These are phyloP conservation scores for Elegia similella DNA, from an alignment of 2,888 invertebrate genomes.

Conservation along the genomic window DNA sequence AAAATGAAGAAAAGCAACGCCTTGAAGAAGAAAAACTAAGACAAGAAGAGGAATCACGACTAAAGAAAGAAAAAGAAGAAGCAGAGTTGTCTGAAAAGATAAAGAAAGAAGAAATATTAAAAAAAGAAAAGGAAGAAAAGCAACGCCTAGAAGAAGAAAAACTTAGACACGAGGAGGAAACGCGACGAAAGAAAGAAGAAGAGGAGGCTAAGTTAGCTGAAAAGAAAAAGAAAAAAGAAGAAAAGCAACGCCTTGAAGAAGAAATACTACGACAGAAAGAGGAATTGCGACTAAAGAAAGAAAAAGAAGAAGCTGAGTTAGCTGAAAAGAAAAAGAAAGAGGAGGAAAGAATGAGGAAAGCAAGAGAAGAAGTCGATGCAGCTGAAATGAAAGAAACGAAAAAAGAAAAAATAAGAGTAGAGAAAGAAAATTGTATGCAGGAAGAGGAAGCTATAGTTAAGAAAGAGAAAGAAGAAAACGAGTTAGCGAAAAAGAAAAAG, in stretches of 20 bases:
- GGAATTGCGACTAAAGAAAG: neutral
- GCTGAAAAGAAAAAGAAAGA: constrained; percentile 3
- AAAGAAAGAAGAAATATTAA: constrained; percentile 1
- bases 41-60: constrained; percentile 19
- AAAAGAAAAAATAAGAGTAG: constrained; percentile 19
- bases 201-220: too few species aligned
- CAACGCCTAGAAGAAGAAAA: too few species aligned
- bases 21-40: constrained; percentile 16
- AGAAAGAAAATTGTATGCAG: constrained; percentile 8
- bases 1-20: neutral
- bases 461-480: too few species aligned
- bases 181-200: too few species aligned
- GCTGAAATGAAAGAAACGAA: constrained; percentile 9
- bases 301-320: constrained; percentile 20
- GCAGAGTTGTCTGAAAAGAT: constrained; percentile 18
- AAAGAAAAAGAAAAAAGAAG: too few species aligned
- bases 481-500: too few species aligned
- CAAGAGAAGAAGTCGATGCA: constrained; percentile 19
- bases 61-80: constrained; percentile 23
- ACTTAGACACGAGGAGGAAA: too few species aligned
- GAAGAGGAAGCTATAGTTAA: constrained; percentile 7
- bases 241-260: neutral
- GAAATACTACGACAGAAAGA: neutral
- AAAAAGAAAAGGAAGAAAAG: neutral
- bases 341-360: neutral